These are phyloP conservation scores for Apaloderma vittatum DNA, from an alignment of 2,113 vertebrate species.

Conservation along the genomic window DNA sequence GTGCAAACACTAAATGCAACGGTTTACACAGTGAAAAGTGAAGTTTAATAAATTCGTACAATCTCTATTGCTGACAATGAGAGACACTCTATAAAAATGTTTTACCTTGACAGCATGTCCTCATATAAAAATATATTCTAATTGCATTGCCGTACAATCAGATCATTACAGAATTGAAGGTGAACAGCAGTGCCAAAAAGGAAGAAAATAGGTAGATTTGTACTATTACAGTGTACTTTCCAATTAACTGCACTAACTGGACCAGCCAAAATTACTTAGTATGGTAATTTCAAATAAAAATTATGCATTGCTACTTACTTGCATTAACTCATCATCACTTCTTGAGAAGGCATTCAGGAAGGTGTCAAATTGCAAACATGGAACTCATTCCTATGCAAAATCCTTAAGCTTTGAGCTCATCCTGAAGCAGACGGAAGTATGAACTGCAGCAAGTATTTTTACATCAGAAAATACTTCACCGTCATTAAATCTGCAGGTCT, in stretches of 20 bases:
- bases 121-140: conserved; percentile 61
- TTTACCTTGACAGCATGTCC: background rate
- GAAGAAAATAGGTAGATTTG: background rate
- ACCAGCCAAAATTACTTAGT: background rate
- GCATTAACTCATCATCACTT: background rate
- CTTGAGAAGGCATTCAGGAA: background rate
- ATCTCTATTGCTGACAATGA: background rate
- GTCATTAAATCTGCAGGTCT: background rate
- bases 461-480: background rate
- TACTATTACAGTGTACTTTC: background rate
- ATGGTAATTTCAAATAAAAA: background rate
- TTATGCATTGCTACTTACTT: background rate
- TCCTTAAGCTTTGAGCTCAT: background rate
- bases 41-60: conserved; percentile 48
- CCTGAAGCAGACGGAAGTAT: background rate
- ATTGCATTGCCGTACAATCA: conserved; percentile 4
- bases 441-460: background rate
- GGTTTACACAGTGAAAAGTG: background rate
- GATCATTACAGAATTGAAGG: background rate
- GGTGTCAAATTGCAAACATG: background rate
- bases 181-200: background rate
- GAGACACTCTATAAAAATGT: conserved; percentile 5
- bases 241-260: background rate
- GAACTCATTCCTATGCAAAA: background rate
- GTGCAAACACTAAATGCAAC: conserved; percentile 38